These are phyloP conservation scores for Harpagus bidentatus DNA, from an alignment of 2,113 vertebrate genomes.

Conservation along the genomic window DNA sequence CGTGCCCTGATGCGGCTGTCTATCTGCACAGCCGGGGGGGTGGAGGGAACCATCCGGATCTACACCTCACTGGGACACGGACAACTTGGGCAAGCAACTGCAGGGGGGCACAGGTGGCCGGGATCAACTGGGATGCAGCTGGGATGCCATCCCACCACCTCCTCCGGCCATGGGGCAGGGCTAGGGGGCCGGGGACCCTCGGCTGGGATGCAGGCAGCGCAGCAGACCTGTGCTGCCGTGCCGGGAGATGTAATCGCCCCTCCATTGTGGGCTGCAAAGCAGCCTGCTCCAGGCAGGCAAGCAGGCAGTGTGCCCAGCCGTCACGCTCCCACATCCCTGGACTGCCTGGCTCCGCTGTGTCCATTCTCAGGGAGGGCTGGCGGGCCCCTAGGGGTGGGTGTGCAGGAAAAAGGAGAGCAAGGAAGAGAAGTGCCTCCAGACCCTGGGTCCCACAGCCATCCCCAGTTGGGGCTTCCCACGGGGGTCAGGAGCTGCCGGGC, in stretches of 20 bases:
- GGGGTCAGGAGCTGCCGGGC: background rate
- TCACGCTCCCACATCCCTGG: background rate
- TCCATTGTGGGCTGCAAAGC: background rate
- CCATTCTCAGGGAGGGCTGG: background rate
- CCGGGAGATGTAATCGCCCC: background rate
- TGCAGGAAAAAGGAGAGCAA: background rate
- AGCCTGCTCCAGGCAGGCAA: background rate
- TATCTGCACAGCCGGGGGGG: background rate
- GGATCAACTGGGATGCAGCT: background rate
- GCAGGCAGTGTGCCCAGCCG: background rate
- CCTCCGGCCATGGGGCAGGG: background rate
- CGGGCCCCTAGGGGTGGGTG: rapidly evolving
- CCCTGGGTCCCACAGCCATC: background rate
- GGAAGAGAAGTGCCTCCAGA: background rate
- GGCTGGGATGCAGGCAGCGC: rapidly evolving
- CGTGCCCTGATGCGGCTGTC: background rate
- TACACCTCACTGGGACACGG: rapidly evolving
- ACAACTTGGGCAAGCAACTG: background rate
- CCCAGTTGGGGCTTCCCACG: background rate
- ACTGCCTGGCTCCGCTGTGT: background rate
- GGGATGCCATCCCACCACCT: background rate
- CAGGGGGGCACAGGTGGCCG: no score
- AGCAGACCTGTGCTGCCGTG: background rate
- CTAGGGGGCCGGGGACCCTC: background rate
- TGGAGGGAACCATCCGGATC: background rate